Percentiles rank a stretch among this genome's conserved stretches.
phyloP scores from a whole-genome alignment of 2,888 invertebrate genomes.

The Hoplodrina ambigua region DNA sequence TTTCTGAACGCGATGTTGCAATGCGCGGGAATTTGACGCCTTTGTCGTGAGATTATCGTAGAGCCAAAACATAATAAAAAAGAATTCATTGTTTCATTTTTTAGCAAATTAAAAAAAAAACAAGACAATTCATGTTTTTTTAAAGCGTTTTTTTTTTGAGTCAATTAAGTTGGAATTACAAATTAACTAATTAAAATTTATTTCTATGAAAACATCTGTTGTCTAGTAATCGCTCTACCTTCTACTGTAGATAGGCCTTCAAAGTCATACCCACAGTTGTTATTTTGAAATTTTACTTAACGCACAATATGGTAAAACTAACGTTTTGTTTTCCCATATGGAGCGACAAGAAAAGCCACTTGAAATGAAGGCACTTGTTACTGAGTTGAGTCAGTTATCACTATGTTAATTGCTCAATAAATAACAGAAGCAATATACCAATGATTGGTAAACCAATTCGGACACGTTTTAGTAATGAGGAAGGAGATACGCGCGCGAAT shows the following conservation, averaged over 20 bases:
- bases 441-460: conserved; percentile 42
- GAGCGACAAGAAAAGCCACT: conserved; percentile 43
- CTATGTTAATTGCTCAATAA: conserved; percentile 45
- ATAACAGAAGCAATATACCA: conserved; percentile 34
- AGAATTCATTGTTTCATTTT: conserved; percentile 1
- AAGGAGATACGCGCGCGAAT: conserved; percentile 52
- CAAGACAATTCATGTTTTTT: too few relatives aligned
- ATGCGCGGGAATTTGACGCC: conserved; percentile 73
- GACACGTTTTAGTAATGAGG: conserved; percentile 46
- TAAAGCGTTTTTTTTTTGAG: too few relatives aligned
- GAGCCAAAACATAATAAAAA: conserved; percentile 16
- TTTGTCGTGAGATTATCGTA: conserved; percentile 35
- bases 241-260: conserved; percentile 6
- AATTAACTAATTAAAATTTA: too few relatives aligned
- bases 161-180: too few relatives aligned
- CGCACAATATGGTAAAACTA: conserved; percentile 6
- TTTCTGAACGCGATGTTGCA: conserved; percentile 79
- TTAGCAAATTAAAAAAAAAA: not conserved
- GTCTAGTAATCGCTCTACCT: not conserved
- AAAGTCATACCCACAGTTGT: not conserved
- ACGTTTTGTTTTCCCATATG: conserved; percentile 27
- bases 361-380: conserved; percentile 48
- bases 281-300: conserved; percentile 4
- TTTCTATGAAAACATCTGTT: not conserved
- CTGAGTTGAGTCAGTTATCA: conserved; percentile 35